phyloP scores from a whole-genome alignment of 2,888 invertebrate species.

The Bembecia ichneumoniformis region DNA sequence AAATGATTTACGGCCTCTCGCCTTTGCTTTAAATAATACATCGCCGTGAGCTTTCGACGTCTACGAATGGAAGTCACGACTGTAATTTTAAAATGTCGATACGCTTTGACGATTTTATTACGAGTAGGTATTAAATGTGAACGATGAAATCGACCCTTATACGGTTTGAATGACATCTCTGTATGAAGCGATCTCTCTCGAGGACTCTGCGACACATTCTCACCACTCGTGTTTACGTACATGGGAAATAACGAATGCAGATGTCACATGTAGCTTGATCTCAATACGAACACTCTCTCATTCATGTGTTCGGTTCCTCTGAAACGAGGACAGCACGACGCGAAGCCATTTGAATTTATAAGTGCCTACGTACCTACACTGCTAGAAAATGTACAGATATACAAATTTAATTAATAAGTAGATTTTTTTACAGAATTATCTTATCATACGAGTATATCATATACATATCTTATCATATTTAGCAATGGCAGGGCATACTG shows the following conservation, averaged over 20 bases:
- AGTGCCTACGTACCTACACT: too few species aligned
- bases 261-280: conserved; percentile 35
- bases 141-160: neutral
- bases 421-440: too few species aligned
- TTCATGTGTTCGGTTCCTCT: conserved; percentile 27
- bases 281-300: conserved; percentile 33
- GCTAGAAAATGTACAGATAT: too few species aligned
- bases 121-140: neutral
- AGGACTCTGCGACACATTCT: conserved; percentile 16
- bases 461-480: too few species aligned
- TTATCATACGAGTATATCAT: too few species aligned
- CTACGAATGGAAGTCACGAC: conserved; percentile 65
- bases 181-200: neutral
- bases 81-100: conserved; percentile 66
- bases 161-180: neutral
- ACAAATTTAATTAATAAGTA: too few species aligned
- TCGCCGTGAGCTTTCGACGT: conserved; percentile 65
- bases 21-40: conserved; percentile 63
- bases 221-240: conserved; percentile 26
- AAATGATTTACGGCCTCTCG: conserved; percentile 62
- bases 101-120: conserved; percentile 52
- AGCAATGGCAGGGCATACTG: too few species aligned
- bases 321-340: conserved; percentile 8
- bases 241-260: conserved; percentile 45
- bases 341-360: neutral